These are phyloP conservation scores for Schizotus pectinicornis DNA, from an alignment of 2,888 invertebrate species.

Conservation along the genomic window DNA sequence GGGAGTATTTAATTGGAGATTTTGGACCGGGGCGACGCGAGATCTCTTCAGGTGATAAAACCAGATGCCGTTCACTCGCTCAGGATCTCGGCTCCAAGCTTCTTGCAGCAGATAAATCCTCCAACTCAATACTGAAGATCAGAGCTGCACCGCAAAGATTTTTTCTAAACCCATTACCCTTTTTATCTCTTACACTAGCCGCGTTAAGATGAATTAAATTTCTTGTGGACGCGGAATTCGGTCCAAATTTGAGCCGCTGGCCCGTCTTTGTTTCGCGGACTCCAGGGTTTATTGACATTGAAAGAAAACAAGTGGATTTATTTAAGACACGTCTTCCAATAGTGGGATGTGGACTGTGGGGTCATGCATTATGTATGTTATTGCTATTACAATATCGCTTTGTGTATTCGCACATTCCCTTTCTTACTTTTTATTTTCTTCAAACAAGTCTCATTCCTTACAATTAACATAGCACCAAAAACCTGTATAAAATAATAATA, in stretches of 20 bases:
- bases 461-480: no score
- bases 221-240: neutral
- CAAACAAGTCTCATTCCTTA: slow-evolving; percentile 1
- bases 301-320: slow-evolving; percentile 23
- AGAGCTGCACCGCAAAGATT: neutral
- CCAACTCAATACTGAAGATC: neutral
- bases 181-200: neutral
- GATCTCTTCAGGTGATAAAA: neutral
- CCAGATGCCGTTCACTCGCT: neutral
- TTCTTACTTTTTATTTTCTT: neutral
- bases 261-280: neutral
- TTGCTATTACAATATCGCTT: neutral
- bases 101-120: neutral
- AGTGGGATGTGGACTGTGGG: slow-evolving; percentile 26
- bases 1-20: slow-evolving; percentile 8
- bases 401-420: slow-evolving; percentile 8
- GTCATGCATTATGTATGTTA: slow-evolving; percentile 25
- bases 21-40: neutral
- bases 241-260: neutral
- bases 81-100: neutral
- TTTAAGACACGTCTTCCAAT: slow-evolving; percentile 23
- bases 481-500: neutral
- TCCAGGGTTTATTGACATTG: slow-evolving; percentile 28
- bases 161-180: neutral
- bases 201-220: neutral